phyloP scores from a whole-genome alignment of 2,888 invertebrate species.

The Halictus quadricinctus region DNA sequence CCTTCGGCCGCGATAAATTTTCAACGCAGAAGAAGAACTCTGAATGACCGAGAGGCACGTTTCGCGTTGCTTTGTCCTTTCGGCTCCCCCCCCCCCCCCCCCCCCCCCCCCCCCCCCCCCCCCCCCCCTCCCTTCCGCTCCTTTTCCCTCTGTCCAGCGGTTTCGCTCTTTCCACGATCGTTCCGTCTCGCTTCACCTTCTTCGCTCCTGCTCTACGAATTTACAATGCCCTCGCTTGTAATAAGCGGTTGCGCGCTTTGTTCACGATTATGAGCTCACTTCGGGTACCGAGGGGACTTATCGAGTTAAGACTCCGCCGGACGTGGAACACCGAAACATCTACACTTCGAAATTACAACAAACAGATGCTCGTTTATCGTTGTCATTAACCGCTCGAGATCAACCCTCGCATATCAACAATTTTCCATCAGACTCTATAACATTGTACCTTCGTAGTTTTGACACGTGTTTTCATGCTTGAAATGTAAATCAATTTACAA shows the following conservation, averaged over 20 bases:
- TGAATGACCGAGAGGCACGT: constrained; percentile 59
- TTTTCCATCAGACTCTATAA: too few species aligned
- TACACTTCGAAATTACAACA: constrained; percentile 29
- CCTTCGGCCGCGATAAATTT: constrained; percentile 62
- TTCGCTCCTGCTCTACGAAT: constrained; percentile 66
- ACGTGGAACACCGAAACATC: constrained; percentile 50
- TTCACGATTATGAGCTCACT: constrained; percentile 74
- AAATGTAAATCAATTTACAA: too few species aligned
- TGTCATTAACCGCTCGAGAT: constrained; percentile 16
- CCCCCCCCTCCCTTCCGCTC: constrained; percentile 43
- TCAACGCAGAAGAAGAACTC: constrained; percentile 54
- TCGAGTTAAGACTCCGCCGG: constrained; percentile 67
- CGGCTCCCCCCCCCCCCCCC: constrained; percentile 41
- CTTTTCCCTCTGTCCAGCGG: constrained; percentile 23
- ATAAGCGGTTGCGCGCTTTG: constrained; percentile 73
- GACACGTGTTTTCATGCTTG: too few species aligned
- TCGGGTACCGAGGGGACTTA: constrained; percentile 70
- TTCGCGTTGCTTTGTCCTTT: constrained; percentile 69
- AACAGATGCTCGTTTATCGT: constrained; percentile 26
- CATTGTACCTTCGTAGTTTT: too few species aligned
- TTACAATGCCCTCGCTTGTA: constrained; percentile 74
- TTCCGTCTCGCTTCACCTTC: constrained; percentile 38
- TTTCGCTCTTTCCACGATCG: constrained; percentile 7
- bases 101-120: constrained; percentile 10
- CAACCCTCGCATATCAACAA: not conserved